Percentiles rank a stretch among this genome's conserved stretches.
Evolutionary conservation across 1,140 invertebrate species (phyloP).

Genomic region (Rhyzopertha dominica): DNA sequence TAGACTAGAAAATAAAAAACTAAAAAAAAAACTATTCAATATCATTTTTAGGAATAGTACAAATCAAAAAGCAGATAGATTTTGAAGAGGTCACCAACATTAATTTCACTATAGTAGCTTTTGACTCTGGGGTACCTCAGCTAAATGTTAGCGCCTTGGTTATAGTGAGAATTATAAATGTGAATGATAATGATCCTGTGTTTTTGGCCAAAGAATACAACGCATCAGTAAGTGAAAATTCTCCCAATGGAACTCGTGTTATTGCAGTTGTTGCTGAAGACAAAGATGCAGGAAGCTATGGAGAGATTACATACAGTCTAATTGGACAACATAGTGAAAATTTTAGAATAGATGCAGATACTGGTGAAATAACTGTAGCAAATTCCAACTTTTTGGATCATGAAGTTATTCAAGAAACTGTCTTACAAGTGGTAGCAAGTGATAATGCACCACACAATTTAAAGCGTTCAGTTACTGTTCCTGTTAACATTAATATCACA

Average conservation of each 20-base stretch:
- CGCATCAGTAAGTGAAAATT: slow-evolving; percentile 69
- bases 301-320: slow-evolving; percentile 70
- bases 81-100: slow-evolving; percentile 73
- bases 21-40: slow-evolving; percentile 2
- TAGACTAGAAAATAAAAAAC: not conserved
- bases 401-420: slow-evolving; percentile 65
- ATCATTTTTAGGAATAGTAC: slow-evolving; percentile 61
- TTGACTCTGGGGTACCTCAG: slow-evolving; percentile 79
- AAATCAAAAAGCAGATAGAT: slow-evolving; percentile 72
- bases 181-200: slow-evolving; percentile 81
- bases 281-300: slow-evolving; percentile 66
- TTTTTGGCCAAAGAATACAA: slow-evolving; percentile 66
- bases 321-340: slow-evolving; percentile 65
- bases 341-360: slow-evolving; percentile 65
- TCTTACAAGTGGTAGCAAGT: slow-evolving; percentile 70
- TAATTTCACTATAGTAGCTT: slow-evolving; percentile 74
- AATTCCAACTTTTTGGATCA: slow-evolving; percentile 71
- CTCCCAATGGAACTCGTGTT: slow-evolving; percentile 61
- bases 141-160: slow-evolving; percentile 63
- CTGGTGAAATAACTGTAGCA: slow-evolving; percentile 74
- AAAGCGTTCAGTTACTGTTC: slow-evolving; percentile 64
- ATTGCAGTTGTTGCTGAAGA: slow-evolving; percentile 58
- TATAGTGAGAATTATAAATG: slow-evolving; percentile 71
- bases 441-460: slow-evolving; percentile 69
- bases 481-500: slow-evolving; percentile 71